Conservation (phyloP, 1,140 invertebrate species). For the Drosophila kohkoa region DNA sequence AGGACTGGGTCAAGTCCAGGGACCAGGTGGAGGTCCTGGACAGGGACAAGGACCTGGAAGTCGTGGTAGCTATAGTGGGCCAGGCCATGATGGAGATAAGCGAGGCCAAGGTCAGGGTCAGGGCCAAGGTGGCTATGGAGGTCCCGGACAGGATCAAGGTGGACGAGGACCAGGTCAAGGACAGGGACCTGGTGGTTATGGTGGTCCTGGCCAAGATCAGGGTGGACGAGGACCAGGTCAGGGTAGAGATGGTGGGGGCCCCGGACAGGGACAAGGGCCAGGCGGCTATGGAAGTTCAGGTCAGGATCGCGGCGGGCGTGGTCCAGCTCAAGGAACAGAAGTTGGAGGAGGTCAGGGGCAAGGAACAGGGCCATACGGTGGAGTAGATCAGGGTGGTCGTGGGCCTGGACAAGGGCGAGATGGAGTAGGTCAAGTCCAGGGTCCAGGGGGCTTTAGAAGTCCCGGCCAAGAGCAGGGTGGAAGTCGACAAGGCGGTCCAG, state of each 20-base stretch:
- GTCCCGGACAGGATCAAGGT: not conserved
- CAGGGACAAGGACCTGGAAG: not conserved
- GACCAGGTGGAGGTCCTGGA: not conserved
- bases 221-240: conserved; percentile 2
- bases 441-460: not conserved
- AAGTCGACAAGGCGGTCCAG: not conserved
- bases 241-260: not conserved
- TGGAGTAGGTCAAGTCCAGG: not conserved
- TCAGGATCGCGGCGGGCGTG: not conserved
- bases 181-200: not conserved
- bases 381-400: not conserved
- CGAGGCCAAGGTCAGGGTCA: not conserved
- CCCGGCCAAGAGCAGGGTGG: not conserved
- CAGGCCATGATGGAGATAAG: not conserved
- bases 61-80: not conserved
- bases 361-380: not conserved
- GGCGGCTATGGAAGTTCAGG: not conserved
- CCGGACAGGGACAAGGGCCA: not conserved
- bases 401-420: not conserved
- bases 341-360: not conserved
- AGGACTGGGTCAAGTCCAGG: not conserved
- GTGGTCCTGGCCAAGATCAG: not conserved
- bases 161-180: not conserved
- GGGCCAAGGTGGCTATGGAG: not conserved
- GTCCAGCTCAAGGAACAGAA: not conserved